Conservation (phyloP, 2,888 invertebrate genomes). For the Lasioglossum figueresi region DNA sequence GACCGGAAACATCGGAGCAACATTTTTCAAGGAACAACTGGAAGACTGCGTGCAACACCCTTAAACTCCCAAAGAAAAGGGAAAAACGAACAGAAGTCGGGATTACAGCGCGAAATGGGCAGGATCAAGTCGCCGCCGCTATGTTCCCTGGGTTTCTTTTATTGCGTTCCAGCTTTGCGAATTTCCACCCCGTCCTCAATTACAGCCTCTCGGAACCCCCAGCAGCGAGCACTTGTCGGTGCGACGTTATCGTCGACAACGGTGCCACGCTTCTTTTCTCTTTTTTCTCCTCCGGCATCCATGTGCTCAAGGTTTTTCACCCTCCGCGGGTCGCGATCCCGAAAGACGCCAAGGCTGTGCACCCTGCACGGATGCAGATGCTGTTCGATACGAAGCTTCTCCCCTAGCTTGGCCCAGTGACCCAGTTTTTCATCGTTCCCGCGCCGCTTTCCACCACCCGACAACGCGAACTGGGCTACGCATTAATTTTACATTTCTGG, state of each 20-base stretch:
- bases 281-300: neutral
- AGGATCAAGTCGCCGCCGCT: neutral
- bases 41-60: neutral
- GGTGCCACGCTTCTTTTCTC: neutral
- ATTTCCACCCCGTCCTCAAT: constrained; percentile 31
- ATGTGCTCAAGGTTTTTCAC: constrained; percentile 10
- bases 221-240: constrained; percentile 22
- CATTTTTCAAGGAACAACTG: neutral
- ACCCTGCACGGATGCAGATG: constrained; percentile 58
- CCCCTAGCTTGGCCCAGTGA: constrained; percentile 70
- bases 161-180: constrained; percentile 19
- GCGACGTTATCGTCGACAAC: neutral
- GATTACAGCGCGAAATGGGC: neutral
- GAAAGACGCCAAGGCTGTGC: constrained; percentile 38
- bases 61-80: neutral
- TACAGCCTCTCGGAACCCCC: neutral
- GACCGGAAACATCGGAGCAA: neutral
- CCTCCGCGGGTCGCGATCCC: constrained; percentile 19
- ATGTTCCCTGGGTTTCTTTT: constrained; percentile 25
- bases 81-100: neutral
- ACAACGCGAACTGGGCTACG: constrained; percentile 30
- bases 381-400: constrained; percentile 67
- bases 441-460: constrained; percentile 28
- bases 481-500: constrained; percentile 58
- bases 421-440: constrained; percentile 65